Evolutionary conservation across 1,140 invertebrate species (phyloP).

Genomic region (Tenebrio molitor): DNA sequence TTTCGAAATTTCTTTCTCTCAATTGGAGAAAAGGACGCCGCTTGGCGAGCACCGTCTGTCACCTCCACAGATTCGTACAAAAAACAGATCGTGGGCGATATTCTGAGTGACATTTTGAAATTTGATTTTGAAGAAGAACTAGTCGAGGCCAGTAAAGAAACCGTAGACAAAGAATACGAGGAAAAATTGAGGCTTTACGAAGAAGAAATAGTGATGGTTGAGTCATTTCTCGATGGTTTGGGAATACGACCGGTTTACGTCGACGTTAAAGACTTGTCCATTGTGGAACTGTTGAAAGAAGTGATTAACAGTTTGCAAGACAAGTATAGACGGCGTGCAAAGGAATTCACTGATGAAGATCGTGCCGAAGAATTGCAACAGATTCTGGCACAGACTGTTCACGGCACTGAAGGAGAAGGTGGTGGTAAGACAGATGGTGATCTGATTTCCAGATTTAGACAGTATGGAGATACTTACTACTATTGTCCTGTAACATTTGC

Average conservation of each 20-base stretch:
- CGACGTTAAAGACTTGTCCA: constrained; percentile 53
- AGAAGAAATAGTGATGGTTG: constrained; percentile 65
- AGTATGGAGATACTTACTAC: constrained; percentile 69
- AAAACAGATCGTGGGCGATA: constrained; percentile 42
- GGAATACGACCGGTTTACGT: constrained; percentile 57
- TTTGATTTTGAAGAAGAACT: constrained; percentile 21
- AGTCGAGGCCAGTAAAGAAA: constrained; percentile 33
- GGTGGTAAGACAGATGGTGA: constrained; percentile 61
- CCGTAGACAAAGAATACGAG: constrained; percentile 54
- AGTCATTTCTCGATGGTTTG: constrained; percentile 65
- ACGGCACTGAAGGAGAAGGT: constrained; percentile 60
- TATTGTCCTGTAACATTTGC: constrained; percentile 71
- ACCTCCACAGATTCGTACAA: constrained; percentile 43
- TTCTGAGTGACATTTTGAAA: constrained; percentile 53
- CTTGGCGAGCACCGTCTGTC: constrained; percentile 53
- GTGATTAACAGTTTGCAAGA: constrained; percentile 58
- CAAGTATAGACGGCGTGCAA: constrained; percentile 55
- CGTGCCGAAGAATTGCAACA: constrained; percentile 53
- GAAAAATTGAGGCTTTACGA: constrained; percentile 65
- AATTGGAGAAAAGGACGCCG: constrained; percentile 53
- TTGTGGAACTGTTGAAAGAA: constrained; percentile 59
- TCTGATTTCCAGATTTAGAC: constrained; percentile 63
- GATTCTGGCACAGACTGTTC: constrained; percentile 44
- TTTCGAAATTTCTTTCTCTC: constrained; percentile 58
- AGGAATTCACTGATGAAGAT: constrained; percentile 57